phyloP scores from a whole-genome alignment of 1,140 invertebrate species.

The Armadillidium nasatum region DNA sequence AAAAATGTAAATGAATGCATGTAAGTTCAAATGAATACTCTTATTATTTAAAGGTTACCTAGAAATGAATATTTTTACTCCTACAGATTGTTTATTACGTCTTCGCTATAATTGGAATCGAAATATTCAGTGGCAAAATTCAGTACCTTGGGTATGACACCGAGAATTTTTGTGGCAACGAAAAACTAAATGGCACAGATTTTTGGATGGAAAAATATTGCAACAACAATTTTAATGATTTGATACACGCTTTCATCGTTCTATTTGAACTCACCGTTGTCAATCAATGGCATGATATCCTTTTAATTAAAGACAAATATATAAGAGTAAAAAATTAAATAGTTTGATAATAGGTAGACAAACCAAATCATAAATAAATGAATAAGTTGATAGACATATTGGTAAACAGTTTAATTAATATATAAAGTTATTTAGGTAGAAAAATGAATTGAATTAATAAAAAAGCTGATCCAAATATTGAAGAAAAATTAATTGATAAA shows the following conservation, averaged over 20 bases:
- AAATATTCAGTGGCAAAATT: constrained; percentile 53
- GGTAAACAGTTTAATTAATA: no score
- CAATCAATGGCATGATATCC: constrained; percentile 59
- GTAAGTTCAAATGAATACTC: no score
- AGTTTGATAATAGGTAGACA: not conserved
- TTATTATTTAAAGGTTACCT: no score
- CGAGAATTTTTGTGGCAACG: constrained; percentile 51
- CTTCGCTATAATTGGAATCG: constrained; percentile 57
- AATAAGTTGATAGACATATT: no score
- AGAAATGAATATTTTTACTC: not conserved
- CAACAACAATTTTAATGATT: constrained; percentile 57
- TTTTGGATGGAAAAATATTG: constrained; percentile 53
- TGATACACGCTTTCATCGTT: constrained; percentile 52
- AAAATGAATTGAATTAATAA: no score
- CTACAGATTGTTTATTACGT: constrained; percentile 54
- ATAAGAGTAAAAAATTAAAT: not conserved
- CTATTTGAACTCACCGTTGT: constrained; percentile 57
- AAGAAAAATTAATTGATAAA: no score
- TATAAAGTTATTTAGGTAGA: no score
- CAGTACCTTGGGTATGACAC: constrained; percentile 47
- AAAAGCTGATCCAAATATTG: no score
- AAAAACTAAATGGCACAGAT: constrained; percentile 49
- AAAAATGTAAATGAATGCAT: no score
- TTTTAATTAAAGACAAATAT: constrained; percentile 21
- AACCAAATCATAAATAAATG: not conserved